A percentile compares a stretch with the other conserved stretches of the same genome.
phyloP scores from a whole-genome alignment of 2,888 invertebrate genomes.

The Drosophila neonasuta region DNA sequence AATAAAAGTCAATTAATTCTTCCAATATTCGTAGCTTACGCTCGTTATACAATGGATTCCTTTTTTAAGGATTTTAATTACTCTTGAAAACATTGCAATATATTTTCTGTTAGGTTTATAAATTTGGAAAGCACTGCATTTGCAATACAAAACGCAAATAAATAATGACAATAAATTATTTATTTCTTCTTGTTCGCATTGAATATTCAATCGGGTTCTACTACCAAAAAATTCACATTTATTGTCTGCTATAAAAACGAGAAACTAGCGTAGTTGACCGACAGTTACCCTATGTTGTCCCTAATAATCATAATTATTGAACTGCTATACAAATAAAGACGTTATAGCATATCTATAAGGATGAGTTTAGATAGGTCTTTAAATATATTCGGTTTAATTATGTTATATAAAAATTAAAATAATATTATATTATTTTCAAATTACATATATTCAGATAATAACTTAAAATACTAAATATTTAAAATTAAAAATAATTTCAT shows the following conservation, averaged over 20 bases:
- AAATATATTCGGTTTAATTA: too few relatives aligned
- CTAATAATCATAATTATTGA: too few relatives aligned
- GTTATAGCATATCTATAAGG: too few relatives aligned
- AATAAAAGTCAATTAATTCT: too few relatives aligned
- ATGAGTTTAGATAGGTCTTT: too few relatives aligned
- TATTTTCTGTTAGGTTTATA: not conserved
- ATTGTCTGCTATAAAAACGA: not conserved
- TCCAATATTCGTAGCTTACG: too few relatives aligned
- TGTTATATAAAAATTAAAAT: too few relatives aligned
- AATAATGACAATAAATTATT: slow-evolving; percentile 7
- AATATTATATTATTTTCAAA: too few relatives aligned
- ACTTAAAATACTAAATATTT: not conserved
- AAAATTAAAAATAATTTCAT: too few relatives aligned
- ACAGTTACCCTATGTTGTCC: not conserved
- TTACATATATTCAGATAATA: too few relatives aligned
- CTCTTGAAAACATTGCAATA: not conserved
- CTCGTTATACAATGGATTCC: not conserved
- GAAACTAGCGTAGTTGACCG: not conserved
- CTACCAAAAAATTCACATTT: slow-evolving; percentile 2
- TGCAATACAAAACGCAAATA: slow-evolving; percentile 1
- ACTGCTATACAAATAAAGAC: too few relatives aligned
- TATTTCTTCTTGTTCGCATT: slow-evolving; percentile 2
- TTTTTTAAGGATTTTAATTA: not conserved
- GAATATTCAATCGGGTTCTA: slow-evolving; percentile 20
- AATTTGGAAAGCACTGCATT: not conserved